These are phyloP conservation scores for Masticophis lateralis DNA, from an alignment of 2,797 vertebrate genomes.

Conservation along the genomic window DNA sequence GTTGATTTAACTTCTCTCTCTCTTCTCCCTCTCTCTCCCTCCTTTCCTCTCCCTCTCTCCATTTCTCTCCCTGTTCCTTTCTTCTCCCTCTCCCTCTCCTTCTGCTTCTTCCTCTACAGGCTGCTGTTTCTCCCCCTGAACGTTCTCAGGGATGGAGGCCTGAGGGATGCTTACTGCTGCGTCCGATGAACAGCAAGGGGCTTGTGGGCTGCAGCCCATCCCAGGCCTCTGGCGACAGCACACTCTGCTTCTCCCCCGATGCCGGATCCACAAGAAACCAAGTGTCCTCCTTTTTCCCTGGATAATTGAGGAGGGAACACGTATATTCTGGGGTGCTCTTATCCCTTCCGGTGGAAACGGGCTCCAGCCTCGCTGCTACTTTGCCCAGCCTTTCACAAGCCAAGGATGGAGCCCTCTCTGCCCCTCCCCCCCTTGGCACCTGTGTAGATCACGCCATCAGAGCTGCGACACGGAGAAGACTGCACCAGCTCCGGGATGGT, in stretches of 20 bases:
- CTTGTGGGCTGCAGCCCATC: constrained; percentile 84
- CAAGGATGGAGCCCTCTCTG: background rate
- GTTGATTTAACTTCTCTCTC: fast-evolving
- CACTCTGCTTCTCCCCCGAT: constrained; percentile 91
- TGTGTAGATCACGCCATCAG: constrained; percentile 92
- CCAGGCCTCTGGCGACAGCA: constrained; percentile 84
- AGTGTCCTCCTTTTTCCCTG: constrained; percentile 93
- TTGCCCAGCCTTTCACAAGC: background rate
- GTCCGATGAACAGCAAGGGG: constrained; percentile 90
- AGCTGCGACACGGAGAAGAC: constrained; percentile 94
- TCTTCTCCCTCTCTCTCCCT: no score
- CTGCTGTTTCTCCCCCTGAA: background rate
- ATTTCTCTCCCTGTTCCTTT: no score
- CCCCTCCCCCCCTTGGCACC: constrained; percentile 67
- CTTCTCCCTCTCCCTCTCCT: no score
- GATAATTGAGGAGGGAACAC: background rate
- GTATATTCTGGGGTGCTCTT: fast-evolving
- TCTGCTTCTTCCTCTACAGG: background rate
- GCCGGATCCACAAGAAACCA: constrained; percentile 95
- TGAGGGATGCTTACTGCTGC: constrained; percentile 78
- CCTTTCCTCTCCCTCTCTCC: background rate
- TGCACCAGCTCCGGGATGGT: constrained; percentile 97
- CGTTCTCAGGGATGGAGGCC: background rate
- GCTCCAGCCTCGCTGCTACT: background rate
- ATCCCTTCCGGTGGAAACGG: background rate